Conservation (phyloP, 1,140 invertebrate genomes). For the Brevipalpus yothersi region DNA sequence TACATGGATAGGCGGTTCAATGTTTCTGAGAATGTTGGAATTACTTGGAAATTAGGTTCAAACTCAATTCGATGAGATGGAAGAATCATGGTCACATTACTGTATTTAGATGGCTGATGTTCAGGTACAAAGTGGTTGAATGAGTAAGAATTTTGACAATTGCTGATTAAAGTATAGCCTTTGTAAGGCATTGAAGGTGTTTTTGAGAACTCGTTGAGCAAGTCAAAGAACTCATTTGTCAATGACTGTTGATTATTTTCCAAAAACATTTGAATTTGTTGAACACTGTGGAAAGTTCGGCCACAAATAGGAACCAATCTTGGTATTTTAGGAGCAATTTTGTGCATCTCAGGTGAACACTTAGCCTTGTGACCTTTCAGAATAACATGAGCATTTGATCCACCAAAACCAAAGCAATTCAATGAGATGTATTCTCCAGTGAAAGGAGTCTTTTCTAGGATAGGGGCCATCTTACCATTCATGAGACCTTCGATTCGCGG, state of each 20-base stretch:
- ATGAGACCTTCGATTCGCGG: slow-evolving; percentile 22
- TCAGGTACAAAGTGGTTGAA: not conserved
- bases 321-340: not conserved
- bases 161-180: not conserved
- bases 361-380: slow-evolving; percentile 23
- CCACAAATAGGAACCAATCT: not conserved
- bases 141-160: not conserved
- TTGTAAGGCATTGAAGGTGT: not conserved
- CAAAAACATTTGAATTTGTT: not conserved
- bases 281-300: not conserved
- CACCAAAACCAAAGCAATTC: slow-evolving; percentile 94
- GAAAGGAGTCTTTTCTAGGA: slow-evolving; percentile 20
- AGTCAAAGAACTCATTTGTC: not conserved
- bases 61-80: not conserved
- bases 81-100: not conserved
- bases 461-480: slow-evolving; percentile 55
- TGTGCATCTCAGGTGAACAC: not conserved
- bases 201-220: not conserved
- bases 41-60: not conserved
- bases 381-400: slow-evolving; percentile 81
- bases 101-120: not conserved
- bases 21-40: not conserved
- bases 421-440: slow-evolving; percentile 62
- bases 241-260: not conserved
- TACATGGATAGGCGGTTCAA: not conserved